Evolutionary conservation across 2,888 invertebrate species (phyloP).

Genomic region (Nomada ferruginata): DNA sequence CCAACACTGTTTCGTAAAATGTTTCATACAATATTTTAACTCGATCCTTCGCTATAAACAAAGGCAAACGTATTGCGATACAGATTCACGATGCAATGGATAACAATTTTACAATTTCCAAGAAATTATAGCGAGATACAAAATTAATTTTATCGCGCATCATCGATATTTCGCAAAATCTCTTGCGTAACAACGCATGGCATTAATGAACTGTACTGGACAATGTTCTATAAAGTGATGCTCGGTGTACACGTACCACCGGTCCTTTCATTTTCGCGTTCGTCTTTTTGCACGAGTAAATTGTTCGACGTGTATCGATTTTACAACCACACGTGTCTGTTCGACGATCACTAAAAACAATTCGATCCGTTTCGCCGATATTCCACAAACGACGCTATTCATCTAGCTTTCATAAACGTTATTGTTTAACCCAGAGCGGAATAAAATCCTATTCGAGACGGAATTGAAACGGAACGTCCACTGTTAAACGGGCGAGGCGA

Average conservation of each 20-base stretch:
- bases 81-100: not conserved
- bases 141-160: not conserved
- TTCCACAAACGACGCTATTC: not conserved
- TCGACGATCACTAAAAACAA: not conserved
- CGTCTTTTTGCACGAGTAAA: not conserved
- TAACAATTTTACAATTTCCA: not conserved
- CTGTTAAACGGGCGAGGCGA: not conserved
- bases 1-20: no score
- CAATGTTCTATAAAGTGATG: conserved; percentile 10
- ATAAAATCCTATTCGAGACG: not conserved
- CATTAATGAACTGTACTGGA: conserved; percentile 25
- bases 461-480: conserved; percentile 11
- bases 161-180: conserved; percentile 21
- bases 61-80: no score
- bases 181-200: conserved; percentile 25
- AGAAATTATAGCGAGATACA: not conserved
- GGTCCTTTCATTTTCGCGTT: conserved; percentile 3
- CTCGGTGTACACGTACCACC: not conserved
- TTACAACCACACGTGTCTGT: not conserved
- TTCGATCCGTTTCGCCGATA: not conserved
- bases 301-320: not conserved
- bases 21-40: no score
- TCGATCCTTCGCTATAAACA: no score
- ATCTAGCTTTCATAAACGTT: conserved; percentile 14
- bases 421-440: conserved; percentile 4